Percentiles rank a stretch among this genome's conserved stretches.
Evolutionary conservation across 2,113 vertebrate genomes (phyloP).

Genomic region (Quiscalus mexicanus): DNA sequence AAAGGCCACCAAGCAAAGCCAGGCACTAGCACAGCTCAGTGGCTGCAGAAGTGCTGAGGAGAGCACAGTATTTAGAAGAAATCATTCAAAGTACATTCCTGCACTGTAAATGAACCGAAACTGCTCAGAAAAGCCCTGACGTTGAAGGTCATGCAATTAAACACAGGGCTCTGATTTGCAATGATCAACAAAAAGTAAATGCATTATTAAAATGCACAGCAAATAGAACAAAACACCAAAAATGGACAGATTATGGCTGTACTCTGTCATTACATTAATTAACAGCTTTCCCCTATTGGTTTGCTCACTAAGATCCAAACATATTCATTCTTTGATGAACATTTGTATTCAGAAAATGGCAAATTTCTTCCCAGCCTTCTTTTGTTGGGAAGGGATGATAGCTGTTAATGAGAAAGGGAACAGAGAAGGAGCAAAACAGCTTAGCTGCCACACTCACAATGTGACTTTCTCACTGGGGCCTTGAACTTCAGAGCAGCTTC

Average conservation of each 20-base stretch:
- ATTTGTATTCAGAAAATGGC: background rate
- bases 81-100: background rate
- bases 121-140: conserved; percentile 2
- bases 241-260: background rate
- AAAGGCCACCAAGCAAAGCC: background rate
- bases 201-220: background rate
- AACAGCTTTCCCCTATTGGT: background rate
- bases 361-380: background rate
- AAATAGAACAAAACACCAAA: background rate
- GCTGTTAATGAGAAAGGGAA: background rate
- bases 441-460: background rate
- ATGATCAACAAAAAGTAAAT: background rate
- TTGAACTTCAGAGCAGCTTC: background rate
- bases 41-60: background rate
- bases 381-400: background rate
- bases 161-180: background rate
- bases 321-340: background rate
- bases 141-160: conserved; percentile 25
- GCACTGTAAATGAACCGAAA: conserved; percentile 5
- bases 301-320: background rate
- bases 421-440: background rate
- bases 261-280: background rate
- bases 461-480: background rate
- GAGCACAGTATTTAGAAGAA: background rate
- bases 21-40: background rate